Base-by-base conservation (phyloP, 1,140 invertebrate genomes). In the Ips nitidus region DNA sequence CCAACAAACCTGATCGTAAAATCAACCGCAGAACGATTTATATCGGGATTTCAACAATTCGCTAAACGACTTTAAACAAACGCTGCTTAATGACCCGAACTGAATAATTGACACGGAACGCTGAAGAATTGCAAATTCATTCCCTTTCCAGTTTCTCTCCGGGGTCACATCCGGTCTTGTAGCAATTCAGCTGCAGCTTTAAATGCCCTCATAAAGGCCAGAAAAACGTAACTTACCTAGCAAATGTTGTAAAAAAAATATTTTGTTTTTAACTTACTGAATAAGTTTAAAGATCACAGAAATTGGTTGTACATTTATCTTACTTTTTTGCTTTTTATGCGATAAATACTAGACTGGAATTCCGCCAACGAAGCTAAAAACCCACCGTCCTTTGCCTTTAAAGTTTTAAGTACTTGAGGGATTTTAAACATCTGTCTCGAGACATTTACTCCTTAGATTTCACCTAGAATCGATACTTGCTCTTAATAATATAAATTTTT, bases 61-160 rank as follows among this genome's bases (percentile, higher is more conserved):
- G 52, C 8, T 38, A 38, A 55, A 55, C 37, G 37, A 38, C 52
- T 55, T 55, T 55, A 55, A 55, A 55, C 52, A 55, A 55, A 55
- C 5, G 52, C 52, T 55, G 52, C 52, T 55, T 55, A 55, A 55
- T 55, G 52, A 55, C 52, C 52, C 37, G 52, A 55, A 55, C 52
- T 55, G 37, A 38, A 55, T n/a, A 55, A 55, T 55, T 55, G 52
- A 5, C 52, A 38, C 37, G 52, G 37, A 37, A 37, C 52, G 52
- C 36, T 55, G 52, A 55, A 36, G 37, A 55, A 55, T 55, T 55
- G 52, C 52, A 55, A 55, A 55, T 55, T 38, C 37, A 36, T 36
- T 55, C 52, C 45, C 22, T 50, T 55, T 38, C 52, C 52, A 22
- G 22, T 22, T 22, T 22, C 22, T 22, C 8, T 55, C 8, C 5